These are phyloP conservation scores for Hemicrepidius hirtus DNA, from an alignment of 2,888 invertebrate species.

Conservation along the genomic window DNA sequence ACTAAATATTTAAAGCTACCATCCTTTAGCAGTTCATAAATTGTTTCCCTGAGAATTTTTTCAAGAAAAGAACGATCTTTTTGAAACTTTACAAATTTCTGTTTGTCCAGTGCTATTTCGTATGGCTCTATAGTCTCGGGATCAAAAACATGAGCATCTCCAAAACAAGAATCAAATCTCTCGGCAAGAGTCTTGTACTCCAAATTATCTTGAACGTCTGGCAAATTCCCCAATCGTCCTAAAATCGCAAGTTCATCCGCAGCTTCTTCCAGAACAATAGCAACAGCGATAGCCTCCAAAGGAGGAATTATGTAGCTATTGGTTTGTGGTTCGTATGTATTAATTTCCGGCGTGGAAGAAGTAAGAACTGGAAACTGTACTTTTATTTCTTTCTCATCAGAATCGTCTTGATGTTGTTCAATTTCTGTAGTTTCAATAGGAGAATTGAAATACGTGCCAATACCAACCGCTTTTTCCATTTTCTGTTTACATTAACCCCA, in stretches of 20 bases:
- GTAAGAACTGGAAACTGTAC: background rate
- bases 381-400: too few relatives aligned
- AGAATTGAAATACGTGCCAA: too few relatives aligned
- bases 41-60: conserved; percentile 49
- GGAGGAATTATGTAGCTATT: background rate
- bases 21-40: conserved; percentile 30
- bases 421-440: too few relatives aligned
- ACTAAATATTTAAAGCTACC: conserved; percentile 52
- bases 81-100: conserved; percentile 56
- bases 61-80: conserved; percentile 55
- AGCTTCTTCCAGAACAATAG: conserved; percentile 59
- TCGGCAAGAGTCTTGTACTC: conserved; percentile 49
- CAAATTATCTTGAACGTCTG: conserved; percentile 43
- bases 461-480: too few relatives aligned
- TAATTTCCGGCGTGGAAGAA: background rate
- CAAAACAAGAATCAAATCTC: conserved; percentile 32
- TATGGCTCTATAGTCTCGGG: conserved; percentile 53
- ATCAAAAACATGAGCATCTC: conserved; percentile 47
- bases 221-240: conserved; percentile 55
- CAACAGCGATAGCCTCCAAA: conserved; percentile 47
- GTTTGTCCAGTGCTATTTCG: conserved; percentile 46
- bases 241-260: conserved; percentile 61
- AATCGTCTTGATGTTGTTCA: too few relatives aligned
- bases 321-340: background rate
- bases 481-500: too few relatives aligned